These are phyloP conservation scores for Odontothrips loti DNA, from an alignment of 2,888 invertebrate species.

Conservation along the genomic window DNA sequence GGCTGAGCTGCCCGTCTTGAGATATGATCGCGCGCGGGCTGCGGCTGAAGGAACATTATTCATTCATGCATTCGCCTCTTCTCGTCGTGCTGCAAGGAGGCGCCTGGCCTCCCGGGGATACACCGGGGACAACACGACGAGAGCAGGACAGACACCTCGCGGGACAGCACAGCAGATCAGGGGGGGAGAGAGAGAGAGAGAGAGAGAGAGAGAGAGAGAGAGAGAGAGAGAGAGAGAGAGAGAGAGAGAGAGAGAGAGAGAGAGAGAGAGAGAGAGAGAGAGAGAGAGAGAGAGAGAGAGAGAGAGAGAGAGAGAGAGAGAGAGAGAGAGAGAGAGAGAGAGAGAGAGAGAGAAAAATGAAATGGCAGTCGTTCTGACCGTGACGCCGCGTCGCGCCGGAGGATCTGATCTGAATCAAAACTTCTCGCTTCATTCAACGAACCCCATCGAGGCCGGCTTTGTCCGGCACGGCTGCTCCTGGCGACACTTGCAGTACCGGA, in stretches of 20 bases:
- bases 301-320: not conserved
- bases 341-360: not conserved
- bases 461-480: not conserved
- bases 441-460: not conserved
- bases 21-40: conserved; percentile 7
- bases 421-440: no score
- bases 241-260: not conserved
- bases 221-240: conserved; percentile 5
- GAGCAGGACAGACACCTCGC: not conserved
- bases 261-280: not conserved
- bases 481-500: not conserved
- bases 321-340: not conserved
- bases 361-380: not conserved
- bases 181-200: not conserved
- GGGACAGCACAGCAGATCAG: not conserved
- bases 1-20: conserved; percentile 1
- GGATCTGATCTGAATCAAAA: no score
- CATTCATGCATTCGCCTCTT: conserved; percentile 1
- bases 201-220: no score
- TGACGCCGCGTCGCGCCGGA: not conserved
- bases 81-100: not conserved
- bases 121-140: no score
- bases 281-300: not conserved
- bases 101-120: no score
- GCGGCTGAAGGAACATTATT: conserved; percentile 16